Evolutionary conservation across 2,888 invertebrate species (phyloP), one percentile per base, ranked within the genome.

Genomic region (Alentia gelatinosa): DNA sequence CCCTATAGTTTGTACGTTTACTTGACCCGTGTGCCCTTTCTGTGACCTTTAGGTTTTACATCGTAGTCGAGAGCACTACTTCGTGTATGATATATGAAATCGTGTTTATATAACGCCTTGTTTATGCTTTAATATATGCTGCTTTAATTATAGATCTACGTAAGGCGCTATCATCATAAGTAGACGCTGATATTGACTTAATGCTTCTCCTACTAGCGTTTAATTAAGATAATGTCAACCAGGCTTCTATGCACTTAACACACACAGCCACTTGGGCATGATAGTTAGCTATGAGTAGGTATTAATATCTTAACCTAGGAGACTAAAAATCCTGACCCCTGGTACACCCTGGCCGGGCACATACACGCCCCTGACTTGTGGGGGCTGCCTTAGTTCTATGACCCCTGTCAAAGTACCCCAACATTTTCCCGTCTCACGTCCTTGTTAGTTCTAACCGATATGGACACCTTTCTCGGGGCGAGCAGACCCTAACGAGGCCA

Each of bases 391-490:
- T 35, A 12, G 37, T 39, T 39, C 79, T 39, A 37, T 35, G 39
- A 35, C 79, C 39, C 39, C 79, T 39, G 79, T 79, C 79, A 79
- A 4, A 19, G 23, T 23, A 23, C 7, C 23, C 79, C 39, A 19
- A 39, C 19, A 37, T 35, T 79, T 79, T n/a, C 30, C 39, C 79
- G 23, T 5, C 9, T 79, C 23, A 79, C 79, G n/a, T 79, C 37
- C 39, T 79, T 37, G 79, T 79, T 79, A 79, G 35, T 68, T 68
- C 68, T 68, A 68, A 68, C 68, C 68, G 68, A 68, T 30, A 68
- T 68, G 68, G 68, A 68, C 68, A 68, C 68, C 68, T 68, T 68
- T 68, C 56, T 56, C n/a, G 56, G 56, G 30, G 30, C 5, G 4
- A 26, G 30, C 3, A n/a, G 68, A 12, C 30, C 68, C 68, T 68